Evolutionary conservation across 2,113 vertebrate species (phyloP).

Genomic region (Microcebus griseorufus): DNA sequence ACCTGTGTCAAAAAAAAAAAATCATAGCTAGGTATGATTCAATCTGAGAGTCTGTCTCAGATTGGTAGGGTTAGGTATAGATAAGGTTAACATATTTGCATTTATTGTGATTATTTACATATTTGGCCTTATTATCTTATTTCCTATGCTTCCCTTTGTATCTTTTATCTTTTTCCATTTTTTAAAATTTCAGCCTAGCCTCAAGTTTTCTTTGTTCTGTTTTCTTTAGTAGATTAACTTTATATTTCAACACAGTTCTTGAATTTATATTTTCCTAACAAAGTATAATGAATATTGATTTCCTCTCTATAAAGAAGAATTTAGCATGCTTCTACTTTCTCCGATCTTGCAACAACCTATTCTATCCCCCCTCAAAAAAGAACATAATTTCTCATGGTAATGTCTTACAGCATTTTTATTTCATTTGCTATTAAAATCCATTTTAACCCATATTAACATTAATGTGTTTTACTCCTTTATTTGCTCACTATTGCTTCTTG

Average conservation of each 20-base stretch:
- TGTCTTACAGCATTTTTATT: slow-evolving; percentile 11
- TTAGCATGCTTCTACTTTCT: neutral
- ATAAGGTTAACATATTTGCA: neutral
- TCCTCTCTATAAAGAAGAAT: neutral
- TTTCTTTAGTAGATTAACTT: neutral
- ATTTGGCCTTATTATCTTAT: neutral
- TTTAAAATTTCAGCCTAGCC: neutral
- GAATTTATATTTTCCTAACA: neutral
- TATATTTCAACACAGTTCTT: neutral
- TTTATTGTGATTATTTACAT: slow-evolving; percentile 17
- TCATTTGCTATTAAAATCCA: slow-evolving; percentile 3
- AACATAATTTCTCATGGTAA: neutral
- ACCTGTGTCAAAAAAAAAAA: no score
- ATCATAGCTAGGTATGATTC: no score
- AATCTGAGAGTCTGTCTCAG: neutral
- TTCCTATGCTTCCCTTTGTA: neutral
- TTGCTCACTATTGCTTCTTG: neutral
- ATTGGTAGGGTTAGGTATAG: no score
- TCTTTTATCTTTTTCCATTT: slow-evolving; percentile 32
- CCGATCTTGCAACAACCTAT: neutral
- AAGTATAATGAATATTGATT: neutral
- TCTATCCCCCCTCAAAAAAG: neutral
- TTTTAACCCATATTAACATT: neutral
- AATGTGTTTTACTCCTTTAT: neutral
- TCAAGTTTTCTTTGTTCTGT: neutral